These are phyloP conservation scores for Marmota flaviventris DNA, from an alignment of 2,113 vertebrate genomes.

Conservation along the genomic window DNA sequence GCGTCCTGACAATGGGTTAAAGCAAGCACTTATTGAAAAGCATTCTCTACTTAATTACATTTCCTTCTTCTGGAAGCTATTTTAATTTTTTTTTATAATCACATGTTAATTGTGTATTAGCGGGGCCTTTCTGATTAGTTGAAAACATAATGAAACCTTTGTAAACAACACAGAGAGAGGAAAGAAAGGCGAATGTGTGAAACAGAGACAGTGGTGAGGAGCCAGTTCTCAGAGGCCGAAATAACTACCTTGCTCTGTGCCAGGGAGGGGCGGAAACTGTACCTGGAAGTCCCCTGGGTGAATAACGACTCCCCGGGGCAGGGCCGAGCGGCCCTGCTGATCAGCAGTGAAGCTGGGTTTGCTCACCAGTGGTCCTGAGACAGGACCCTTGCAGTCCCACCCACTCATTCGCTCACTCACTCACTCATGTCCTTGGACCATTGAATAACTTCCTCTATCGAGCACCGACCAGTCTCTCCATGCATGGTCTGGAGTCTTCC, in stretches of 20 bases:
- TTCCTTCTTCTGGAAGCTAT: constrained; percentile 92
- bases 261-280: neutral
- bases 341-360: constrained; percentile 67
- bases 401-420: neutral
- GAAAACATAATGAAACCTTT: constrained; percentile 94
- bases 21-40: constrained; percentile 91
- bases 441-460: fast-evolving
- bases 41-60: constrained; percentile 93
- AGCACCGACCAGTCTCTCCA: fast-evolving
- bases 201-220: constrained; percentile 74
- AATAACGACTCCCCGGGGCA: constrained; percentile 47
- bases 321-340: neutral
- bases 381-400: neutral
- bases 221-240: constrained; percentile 78
- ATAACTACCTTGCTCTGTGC: constrained; percentile 51
- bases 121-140: constrained; percentile 92
- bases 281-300: constrained; percentile 79
- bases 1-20: constrained; percentile 90
- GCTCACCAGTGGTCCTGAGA: neutral
- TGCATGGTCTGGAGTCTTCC: fast-evolving
- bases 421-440: neutral
- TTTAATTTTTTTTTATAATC: constrained; percentile 91
- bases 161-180: constrained; percentile 90
- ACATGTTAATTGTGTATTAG: constrained; percentile 94
- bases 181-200: constrained; percentile 82